These are phyloP conservation scores for Phenganax stokvisi DNA, from an alignment of 92 coral and sea anemone species.

Conservation along the genomic window DNA sequence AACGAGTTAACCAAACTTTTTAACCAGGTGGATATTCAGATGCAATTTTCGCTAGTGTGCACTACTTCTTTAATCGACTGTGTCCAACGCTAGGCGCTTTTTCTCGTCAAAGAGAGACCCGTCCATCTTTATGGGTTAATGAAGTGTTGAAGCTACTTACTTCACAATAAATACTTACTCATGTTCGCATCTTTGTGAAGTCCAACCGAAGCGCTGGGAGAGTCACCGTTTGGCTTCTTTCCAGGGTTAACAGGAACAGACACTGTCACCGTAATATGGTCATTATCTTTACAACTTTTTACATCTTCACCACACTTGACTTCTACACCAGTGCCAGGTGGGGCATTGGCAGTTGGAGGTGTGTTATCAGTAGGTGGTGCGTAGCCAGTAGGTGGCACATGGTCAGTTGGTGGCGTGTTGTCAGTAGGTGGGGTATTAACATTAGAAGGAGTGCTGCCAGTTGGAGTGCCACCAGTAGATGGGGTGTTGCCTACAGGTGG, in stretches of 20 bases:
- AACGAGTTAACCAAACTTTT: too few relatives aligned
- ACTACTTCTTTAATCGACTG: too few relatives aligned
- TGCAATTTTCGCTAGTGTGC: too few relatives aligned
- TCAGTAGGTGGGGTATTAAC: not conserved
- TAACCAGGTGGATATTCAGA: too few relatives aligned
- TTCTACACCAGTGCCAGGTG: constrained; percentile 14
- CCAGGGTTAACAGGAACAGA: constrained; percentile 15
- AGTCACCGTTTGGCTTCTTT: not conserved
- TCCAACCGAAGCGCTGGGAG: not conserved
- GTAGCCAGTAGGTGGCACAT: not conserved
- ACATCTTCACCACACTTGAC: constrained; percentile 1
- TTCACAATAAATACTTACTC: not conserved
- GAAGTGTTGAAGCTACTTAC: not conserved
- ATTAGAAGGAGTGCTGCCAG: not conserved
- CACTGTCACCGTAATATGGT: not conserved
- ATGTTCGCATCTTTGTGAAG: not conserved
- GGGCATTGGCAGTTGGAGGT: not conserved
- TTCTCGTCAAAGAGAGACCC: too few relatives aligned
- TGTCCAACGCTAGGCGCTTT: too few relatives aligned
- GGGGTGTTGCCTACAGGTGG: not conserved
- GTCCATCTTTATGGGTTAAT: not conserved
- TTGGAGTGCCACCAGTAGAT: not conserved
- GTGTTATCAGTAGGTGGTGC: not conserved
- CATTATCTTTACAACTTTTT: constrained; percentile 4
- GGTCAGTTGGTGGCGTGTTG: not conserved